Percentiles rank a stretch among this genome's conserved stretches.
Evolutionary conservation across 2,888 invertebrate genomes (phyloP).

Genomic region (Gisinianus flammeolus): DNA sequence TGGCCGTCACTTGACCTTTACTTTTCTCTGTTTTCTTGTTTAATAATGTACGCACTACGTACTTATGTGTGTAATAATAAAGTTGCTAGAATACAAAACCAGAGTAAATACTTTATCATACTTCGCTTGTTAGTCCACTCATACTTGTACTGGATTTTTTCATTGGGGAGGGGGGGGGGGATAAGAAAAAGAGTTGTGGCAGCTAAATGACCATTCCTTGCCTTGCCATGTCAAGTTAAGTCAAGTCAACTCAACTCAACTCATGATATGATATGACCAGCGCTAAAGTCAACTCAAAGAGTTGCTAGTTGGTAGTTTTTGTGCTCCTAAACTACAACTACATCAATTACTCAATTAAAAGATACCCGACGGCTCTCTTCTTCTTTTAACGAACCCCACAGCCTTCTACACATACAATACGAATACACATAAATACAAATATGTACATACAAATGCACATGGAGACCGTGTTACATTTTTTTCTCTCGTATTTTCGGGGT

Average conservation of each 20-base stretch:
- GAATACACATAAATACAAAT: not conserved
- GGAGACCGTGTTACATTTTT: not conserved
- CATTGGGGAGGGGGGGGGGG: not conserved
- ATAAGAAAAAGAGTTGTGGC: too few species aligned
- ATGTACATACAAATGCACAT: not conserved
- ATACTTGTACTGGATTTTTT: not conserved
- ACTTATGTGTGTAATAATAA: too few species aligned
- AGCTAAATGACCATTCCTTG: too few species aligned
- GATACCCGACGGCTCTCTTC: slow-evolving; percentile 27
- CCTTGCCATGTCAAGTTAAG: too few species aligned
- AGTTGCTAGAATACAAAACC: slow-evolving; percentile 1
- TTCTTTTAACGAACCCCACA: slow-evolving; percentile 17
- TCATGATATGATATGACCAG: not conserved
- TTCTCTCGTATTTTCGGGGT: not conserved
- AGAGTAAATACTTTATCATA: slow-evolving; percentile 13
- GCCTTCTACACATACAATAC: too few species aligned
- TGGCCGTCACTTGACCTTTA: not conserved
- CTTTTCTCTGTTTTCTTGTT: slow-evolving; percentile 1
- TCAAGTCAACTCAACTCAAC: too few species aligned
- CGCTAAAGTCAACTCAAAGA: not conserved
- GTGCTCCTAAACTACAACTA: not conserved
- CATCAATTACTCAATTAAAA: slow-evolving; percentile 30
- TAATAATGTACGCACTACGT: not conserved
- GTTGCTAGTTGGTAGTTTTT: not conserved
- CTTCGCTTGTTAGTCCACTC: not conserved